Evolutionary conservation across 1,140 invertebrate species (phyloP), one percentile per base, ranked within the genome.

Genomic region (Pseudomyrmex flavicornis): DNA sequence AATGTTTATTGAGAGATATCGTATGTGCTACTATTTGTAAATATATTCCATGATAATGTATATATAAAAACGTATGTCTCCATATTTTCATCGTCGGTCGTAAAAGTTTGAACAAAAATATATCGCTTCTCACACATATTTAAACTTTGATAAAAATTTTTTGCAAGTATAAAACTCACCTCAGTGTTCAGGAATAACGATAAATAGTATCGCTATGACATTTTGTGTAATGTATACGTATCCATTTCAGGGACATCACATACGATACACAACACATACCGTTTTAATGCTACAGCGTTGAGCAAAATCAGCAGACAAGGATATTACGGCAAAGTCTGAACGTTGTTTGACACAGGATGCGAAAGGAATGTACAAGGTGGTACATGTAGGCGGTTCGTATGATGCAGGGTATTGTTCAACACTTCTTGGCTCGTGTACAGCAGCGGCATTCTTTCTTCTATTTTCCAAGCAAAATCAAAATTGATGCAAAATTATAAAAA

Each of bases 371-470:
- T 89, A 91, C 90, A 92, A 82, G 92, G 88, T 77, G 92, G 15
- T 87, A 90, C 88, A 88, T 91, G 90, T 90, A 91, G 91, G 90
- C 91, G 90, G 86, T 92, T 90, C 77, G 91, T 91, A 88, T 93
- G 93, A 92, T 94, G 93, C 85, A 94, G 91, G 90, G 93, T 92
- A 91, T 94, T 94, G 93, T 92, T 93, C 91, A 94, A 91, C 90
- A 94, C 92, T 90, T 94, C 92, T 87, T 93, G 91, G 89, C 90
- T 94, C 83, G 93, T 94, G 89, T 94, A 94, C 92, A 94, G 93
- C 92, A 94, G 91, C 90, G 93, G 93, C 89, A 94, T 93, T 92
- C 93, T 93, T 85, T 94, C 93, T 92, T 94, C 93, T 94, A 93
- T 89, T 88, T 84, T 88, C 89, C 86, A 85, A 85, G 90, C 91